These are phyloP conservation scores for Telmatochromis sp. DNA, from an alignment of 2,113 vertebrate species.

Conservation along the genomic window DNA sequence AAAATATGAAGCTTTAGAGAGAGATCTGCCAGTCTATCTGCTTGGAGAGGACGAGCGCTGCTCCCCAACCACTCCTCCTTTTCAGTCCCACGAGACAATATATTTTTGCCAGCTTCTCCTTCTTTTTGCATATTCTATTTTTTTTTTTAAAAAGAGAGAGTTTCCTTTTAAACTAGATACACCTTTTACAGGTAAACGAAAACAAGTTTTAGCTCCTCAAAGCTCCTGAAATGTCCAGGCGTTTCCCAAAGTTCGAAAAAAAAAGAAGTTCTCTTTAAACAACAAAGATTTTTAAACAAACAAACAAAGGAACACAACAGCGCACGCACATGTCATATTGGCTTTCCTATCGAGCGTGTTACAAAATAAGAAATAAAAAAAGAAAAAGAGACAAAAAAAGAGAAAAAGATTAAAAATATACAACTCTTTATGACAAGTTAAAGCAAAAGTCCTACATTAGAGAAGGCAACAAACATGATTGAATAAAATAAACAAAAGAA, in stretches of 20 bases:
- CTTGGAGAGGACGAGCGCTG: slow-evolving; percentile 51
- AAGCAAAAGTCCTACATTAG: slow-evolving; percentile 83
- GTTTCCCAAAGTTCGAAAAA: slow-evolving; percentile 75
- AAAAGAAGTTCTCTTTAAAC: slow-evolving; percentile 77
- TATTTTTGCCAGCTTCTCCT: slow-evolving; percentile 56
- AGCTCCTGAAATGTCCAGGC: slow-evolving; percentile 81
- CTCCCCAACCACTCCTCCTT: slow-evolving; percentile 23
- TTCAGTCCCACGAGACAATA: slow-evolving; percentile 15
- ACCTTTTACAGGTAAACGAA: slow-evolving; percentile 79
- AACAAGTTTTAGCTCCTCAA: slow-evolving; percentile 69
- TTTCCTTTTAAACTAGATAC: slow-evolving; percentile 71
- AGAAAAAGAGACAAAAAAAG: slow-evolving; percentile 28
- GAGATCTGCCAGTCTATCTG: slow-evolving; percentile 52
- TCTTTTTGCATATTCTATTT: slow-evolving; percentile 79
- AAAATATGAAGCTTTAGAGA: slow-evolving; percentile 70
- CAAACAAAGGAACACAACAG: slow-evolving; percentile 66
- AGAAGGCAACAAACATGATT: slow-evolving; percentile 79
- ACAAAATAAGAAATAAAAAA: slow-evolving; percentile 23
- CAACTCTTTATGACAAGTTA: slow-evolving; percentile 84
- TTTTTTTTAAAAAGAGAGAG: slow-evolving; percentile 39
- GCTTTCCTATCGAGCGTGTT: slow-evolving; percentile 74
- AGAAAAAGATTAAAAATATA: slow-evolving; percentile 77
- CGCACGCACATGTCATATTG: slow-evolving; percentile 73
- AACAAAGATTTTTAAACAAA: slow-evolving; percentile 77
- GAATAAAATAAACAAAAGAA: slow-evolving; percentile 56